phyloP scores from a whole-genome alignment of 2,797 vertebrate species.

The Eulemur coronatus region DNA sequence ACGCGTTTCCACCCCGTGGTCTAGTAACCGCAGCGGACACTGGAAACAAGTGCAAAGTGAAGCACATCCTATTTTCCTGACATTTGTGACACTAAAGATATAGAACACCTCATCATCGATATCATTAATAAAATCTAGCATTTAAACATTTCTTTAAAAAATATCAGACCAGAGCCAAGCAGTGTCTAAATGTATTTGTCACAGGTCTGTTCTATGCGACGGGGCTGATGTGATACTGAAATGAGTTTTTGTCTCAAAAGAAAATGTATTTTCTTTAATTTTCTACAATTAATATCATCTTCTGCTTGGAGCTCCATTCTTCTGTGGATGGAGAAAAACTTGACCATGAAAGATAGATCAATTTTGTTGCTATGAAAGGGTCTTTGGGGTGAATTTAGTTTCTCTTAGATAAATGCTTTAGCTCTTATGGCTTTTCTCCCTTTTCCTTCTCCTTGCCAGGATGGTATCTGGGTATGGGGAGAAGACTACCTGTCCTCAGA shows the following conservation, averaged over 20 bases:
- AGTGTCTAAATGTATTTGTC: neutral
- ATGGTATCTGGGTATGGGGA: neutral
- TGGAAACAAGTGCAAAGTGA: neutral
- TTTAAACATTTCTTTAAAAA: neutral
- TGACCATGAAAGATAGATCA: neutral
- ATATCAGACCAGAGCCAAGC: neutral
- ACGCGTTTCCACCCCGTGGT: fast-evolving
- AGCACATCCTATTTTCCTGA: neutral
- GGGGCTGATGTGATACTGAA: neutral
- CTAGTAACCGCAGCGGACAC: neutral
- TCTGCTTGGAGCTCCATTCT: neutral
- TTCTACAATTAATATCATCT: neutral
- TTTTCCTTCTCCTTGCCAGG: neutral
- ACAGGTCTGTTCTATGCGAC: neutral
- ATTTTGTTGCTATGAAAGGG: neutral
- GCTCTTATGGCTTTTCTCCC: neutral
- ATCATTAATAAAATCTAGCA: neutral
- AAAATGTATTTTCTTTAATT: slow-evolving; percentile 1
- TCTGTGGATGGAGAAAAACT: neutral
- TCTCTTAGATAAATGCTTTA: neutral
- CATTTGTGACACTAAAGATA: neutral
- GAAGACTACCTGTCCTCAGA: neutral
- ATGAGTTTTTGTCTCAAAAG: neutral
- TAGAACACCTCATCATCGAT: neutral
- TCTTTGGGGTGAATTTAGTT: neutral